A percentile compares a stretch with the other conserved stretches of the same genome.
phyloP scores from a whole-genome alignment of 2,888 invertebrate species.

The Vanessa cardui region DNA sequence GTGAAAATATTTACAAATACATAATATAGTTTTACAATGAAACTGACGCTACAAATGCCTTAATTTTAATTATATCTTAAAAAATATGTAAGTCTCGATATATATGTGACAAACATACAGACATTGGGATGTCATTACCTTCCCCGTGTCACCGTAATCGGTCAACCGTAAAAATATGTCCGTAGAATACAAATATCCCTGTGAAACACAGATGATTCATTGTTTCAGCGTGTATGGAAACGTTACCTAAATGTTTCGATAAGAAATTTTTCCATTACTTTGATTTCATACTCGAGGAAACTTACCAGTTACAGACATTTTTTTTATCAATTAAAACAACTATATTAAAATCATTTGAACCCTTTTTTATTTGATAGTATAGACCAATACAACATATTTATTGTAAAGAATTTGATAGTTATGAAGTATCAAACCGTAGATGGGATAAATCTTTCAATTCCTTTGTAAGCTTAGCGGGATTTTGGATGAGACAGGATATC shows the following conservation, averaged over 20 bases:
- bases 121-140: neutral
- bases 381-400: no score
- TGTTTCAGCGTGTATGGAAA: constrained; percentile 18
- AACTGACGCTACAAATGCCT: no score
- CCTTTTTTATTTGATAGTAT: no score
- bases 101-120: neutral
- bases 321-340: neutral
- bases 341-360: neutral
- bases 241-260: constrained; percentile 27
- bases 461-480: no score
- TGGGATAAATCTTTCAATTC: no score
- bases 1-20: no score
- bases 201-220: constrained; percentile 19
- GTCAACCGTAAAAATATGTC: neutral
- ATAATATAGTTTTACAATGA: no score
- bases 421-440: no score
- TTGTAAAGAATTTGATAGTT: no score
- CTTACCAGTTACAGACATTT: neutral
- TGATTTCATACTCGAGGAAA: constrained; percentile 8
- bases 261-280: constrained; percentile 29
- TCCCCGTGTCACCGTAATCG: neutral
- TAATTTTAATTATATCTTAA: no score
- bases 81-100: no score
- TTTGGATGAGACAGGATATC: no score
- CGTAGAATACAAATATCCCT: neutral